Evolutionary conservation across 2,888 invertebrate genomes (phyloP).

Genomic region (Gnatocerus cornutus): DNA sequence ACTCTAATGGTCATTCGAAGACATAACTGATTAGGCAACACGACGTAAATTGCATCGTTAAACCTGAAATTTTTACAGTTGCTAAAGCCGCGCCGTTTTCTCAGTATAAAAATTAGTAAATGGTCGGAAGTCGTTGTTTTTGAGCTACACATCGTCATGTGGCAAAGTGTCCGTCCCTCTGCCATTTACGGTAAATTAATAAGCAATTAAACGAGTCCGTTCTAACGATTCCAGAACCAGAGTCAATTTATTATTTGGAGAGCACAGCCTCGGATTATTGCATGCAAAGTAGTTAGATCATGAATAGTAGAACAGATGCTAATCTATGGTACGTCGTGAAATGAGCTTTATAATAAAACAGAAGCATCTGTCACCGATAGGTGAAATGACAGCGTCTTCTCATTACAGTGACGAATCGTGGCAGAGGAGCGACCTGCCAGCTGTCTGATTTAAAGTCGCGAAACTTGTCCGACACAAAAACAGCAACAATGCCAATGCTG

Average conservation of each 20-base stretch:
- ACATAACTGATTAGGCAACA: constrained; percentile 17
- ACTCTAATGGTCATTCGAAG: constrained; percentile 19
- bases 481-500: constrained; percentile 62
- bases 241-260: constrained; percentile 31
- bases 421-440: constrained; percentile 53
- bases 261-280: constrained; percentile 18
- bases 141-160: too few species aligned
- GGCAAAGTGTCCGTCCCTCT: background rate
- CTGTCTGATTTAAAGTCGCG: constrained; percentile 61
- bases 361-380: constrained; percentile 50
- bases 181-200: constrained; percentile 29
- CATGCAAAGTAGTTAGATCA: constrained; percentile 37
- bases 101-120: background rate
- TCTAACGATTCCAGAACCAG: background rate
- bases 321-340: constrained; percentile 35
- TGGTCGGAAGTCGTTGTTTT: too few species aligned
- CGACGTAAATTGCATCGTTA: constrained; percentile 14
- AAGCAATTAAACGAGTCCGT: constrained; percentile 33
- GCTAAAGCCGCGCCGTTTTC: background rate
- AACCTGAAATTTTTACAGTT: constrained; percentile 3
- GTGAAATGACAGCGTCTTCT: constrained; percentile 51
- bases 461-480: constrained; percentile 64
- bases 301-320: constrained; percentile 48
- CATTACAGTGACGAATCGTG: constrained; percentile 52
- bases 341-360: constrained; percentile 46